Base-by-base conservation (phyloP, 2,888 invertebrate genomes). In the Phlogophora meticulosa region DNA sequence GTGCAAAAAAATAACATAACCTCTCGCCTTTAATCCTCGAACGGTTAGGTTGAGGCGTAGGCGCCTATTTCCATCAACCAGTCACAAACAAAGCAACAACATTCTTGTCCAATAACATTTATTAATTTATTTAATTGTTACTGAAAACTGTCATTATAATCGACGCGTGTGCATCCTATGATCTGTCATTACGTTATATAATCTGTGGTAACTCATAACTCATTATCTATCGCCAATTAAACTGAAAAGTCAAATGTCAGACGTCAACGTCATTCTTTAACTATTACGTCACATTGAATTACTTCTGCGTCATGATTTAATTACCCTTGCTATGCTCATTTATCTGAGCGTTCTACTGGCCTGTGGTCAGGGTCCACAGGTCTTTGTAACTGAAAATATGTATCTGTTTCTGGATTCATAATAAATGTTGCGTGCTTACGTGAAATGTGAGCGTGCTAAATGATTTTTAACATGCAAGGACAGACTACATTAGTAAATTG, bases 201-300 rank as follows among this genome's bases (percentile, higher is more conserved):
- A 28, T 28, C 28, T 28, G 28, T 28, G 28, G 28, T 28, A n/a
- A n/a, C n/a, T n/a, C n/a, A n/a, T n/a, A n/a, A n/a, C 28, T 43
- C n/a, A 22, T 13, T 24, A 24, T 46, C 17, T 53, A 70, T 69
- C 28, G 62, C 22, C 22, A 59, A 43, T 40, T 68, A 58, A 17
- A 24, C 13, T 46, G 32, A 22, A 42, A 68, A n/a, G 74, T 75
- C 63, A 74, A 53, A 74, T 59, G 75, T 63, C 75, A 74, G 24
- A 60, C n/a, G 7, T n/a, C 20, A 1, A 49, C 70, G 74, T 75
- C 75, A 69, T 13, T 34, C 10, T 42, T 24, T 45, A 7, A 58
- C 11, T 2, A n/a, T 56, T 43, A 74, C 74, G 74, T 75, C 49
- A 63, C n/a, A 53, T 42, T 53, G n/a, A 0, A 52, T 46, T 1